Base-by-base conservation (phyloP, 2,888 invertebrate genomes). In the Amblyjoppa fuscipennis region DNA sequence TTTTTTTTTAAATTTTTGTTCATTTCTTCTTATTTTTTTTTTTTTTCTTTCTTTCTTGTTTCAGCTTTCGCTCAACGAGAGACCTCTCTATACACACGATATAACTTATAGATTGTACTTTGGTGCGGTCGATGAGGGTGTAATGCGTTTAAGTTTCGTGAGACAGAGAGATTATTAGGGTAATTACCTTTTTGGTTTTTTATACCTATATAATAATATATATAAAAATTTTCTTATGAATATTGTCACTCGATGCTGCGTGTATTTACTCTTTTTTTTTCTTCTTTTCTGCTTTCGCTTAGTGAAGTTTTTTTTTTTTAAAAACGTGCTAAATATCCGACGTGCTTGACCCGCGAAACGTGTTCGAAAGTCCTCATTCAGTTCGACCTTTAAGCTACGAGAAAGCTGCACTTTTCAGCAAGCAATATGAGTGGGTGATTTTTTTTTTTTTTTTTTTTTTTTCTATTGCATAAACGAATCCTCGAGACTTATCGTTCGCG, bases 161-260 rank as follows among this genome's bases (percentile, higher is more conserved):
- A 53, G 71, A n/a, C 53, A 70, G 56, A n/a, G 61, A 70, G 56
- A 45, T 53, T 7, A 41, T 74, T 74, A 28, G 61, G 74, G n/a
- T 28, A 61, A 61, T 61, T 61, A 38, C 28, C 41, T 74, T 45
- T 73, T 79, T 69, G 20, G 20, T 71, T 31, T 53, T 76, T 71
- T 74, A 83, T 31, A 77, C 41, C 64, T 69, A 79, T 77, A 41
- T 83, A 75, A 84, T 84, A 64, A 76, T 86, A 76, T 80, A 80
- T 86, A 83, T 83, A 83, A 86, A 86, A 86, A 81, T 79, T 41
- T 61, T 7, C 70, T 80, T 73, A 81, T 73, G 61, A 76, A 82
- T 85, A 85, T 85, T 83, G 85, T 83, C 82, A 66, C 70, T 85
- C 82, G 80, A 77, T 83, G 71, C 68, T 56, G 61, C n/a, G 74